Percentiles rank a stretch among this genome's conserved stretches.
These are phyloP conservation scores for Sebastes elongatus DNA, from an alignment of 2,797 vertebrate species.

Conservation along the genomic window DNA sequence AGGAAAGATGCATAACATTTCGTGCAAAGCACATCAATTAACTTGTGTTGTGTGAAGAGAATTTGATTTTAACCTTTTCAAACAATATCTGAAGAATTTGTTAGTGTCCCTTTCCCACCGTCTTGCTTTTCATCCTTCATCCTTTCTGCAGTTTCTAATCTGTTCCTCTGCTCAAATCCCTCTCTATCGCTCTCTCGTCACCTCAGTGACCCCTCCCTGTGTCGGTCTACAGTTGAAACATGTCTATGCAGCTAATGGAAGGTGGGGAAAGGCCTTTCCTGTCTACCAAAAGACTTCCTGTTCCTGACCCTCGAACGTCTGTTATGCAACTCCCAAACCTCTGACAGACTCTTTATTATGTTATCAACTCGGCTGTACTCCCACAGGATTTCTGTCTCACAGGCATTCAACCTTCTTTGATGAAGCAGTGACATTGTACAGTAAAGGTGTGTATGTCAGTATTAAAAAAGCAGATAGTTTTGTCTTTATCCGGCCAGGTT, in stretches of 20 bases:
- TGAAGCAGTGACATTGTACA: background rate
- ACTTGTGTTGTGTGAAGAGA: background rate
- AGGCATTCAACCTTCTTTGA: background rate
- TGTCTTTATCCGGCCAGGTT: background rate
- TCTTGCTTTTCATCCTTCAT: background rate
- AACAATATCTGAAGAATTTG: background rate
- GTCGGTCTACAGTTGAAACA: constrained; percentile 81
- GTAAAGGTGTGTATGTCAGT: background rate
- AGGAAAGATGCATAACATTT: background rate
- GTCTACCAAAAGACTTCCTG: constrained; percentile 84
- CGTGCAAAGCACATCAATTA: background rate
- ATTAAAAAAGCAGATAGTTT: background rate
- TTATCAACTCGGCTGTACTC: background rate
- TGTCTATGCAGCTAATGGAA: constrained; percentile 64
- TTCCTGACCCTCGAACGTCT: constrained; percentile 70
- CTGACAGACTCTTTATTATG: constrained; percentile 15
- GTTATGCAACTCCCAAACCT: constrained; percentile 28
- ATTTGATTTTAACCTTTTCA: background rate
- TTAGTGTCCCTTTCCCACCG: background rate
- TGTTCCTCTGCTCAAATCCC: constrained; percentile 4
- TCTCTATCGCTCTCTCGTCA: constrained; percentile 27
- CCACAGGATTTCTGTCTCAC: background rate
- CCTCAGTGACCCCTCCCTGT: constrained; percentile 40
- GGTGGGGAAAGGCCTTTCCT: constrained; percentile 86
- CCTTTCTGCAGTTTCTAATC: background rate